Conservation (phyloP, 2,113 vertebrate species). For the Garra rufa region DNA sequence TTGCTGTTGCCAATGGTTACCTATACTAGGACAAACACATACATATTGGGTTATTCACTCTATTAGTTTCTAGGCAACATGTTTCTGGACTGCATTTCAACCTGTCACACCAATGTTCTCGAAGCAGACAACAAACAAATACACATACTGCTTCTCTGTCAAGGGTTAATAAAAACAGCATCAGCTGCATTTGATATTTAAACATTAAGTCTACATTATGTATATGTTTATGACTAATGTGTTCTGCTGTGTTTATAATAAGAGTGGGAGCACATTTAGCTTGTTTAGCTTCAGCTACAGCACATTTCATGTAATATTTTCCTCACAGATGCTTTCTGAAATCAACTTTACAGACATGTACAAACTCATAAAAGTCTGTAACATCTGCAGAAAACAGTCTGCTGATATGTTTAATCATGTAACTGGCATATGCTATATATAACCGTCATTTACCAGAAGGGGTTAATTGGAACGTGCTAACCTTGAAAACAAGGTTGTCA, state of each 20-base stretch:
- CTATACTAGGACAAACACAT: slow-evolving; percentile 59
- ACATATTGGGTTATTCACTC: slow-evolving; percentile 56
- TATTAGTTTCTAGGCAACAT: slow-evolving; percentile 64
- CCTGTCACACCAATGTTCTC: slow-evolving; percentile 59
- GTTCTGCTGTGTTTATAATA: neutral
- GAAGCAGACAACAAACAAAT: slow-evolving; percentile 59
- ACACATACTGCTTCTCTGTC: slow-evolving; percentile 47
- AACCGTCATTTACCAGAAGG: neutral
- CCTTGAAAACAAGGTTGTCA: neutral
- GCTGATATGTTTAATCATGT: neutral
- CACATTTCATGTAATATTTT: neutral
- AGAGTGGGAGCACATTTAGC: neutral
- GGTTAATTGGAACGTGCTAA: neutral
- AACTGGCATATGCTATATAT: neutral
- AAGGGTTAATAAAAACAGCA: slow-evolving; percentile 39
- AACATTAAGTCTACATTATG: slow-evolving; percentile 8
- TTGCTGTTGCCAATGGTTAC: slow-evolving; percentile 64
- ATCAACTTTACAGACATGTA: neutral
- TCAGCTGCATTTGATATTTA: neutral
- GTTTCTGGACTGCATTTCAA: slow-evolving; percentile 59
- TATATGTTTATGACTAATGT: neutral
- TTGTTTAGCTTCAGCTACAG: neutral
- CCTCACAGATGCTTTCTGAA: too few species aligned
- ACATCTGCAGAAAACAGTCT: neutral
- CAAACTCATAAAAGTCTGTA: neutral